Evolutionary conservation across 23 tunicate genomes (phyloP).

Genomic region (Trididemnum clinides): DNA sequence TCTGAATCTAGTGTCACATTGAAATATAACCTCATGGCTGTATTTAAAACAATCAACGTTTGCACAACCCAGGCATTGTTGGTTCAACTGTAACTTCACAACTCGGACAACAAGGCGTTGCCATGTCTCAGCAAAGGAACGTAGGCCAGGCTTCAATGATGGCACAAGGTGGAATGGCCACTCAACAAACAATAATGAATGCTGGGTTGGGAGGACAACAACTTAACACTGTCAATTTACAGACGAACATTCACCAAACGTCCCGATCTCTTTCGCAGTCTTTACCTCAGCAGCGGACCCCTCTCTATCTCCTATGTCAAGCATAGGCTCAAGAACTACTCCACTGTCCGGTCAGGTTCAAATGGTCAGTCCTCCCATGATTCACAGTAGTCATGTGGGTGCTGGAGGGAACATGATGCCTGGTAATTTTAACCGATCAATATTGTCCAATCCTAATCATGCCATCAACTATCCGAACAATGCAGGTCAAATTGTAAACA

Average conservation of each 20-base stretch:
- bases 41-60: constrained; percentile 3
- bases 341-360: constrained; percentile 35
- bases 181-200: neutral
- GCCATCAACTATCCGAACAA: constrained; percentile 25
- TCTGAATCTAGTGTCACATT: neutral
- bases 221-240: constrained; percentile 30
- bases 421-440: constrained; percentile 33
- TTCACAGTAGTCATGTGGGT: constrained; percentile 15
- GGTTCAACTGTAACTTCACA: constrained; percentile 29
- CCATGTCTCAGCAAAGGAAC: constrained; percentile 33
- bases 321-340: constrained; percentile 43
- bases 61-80: constrained; percentile 36
- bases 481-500: constrained; percentile 5
- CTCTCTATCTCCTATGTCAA: constrained; percentile 67
- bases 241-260: constrained; percentile 22
- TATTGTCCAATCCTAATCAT: constrained; percentile 7
- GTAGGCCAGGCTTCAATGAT: constrained; percentile 45
- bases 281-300: constrained; percentile 42
- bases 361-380: constrained; percentile 33
- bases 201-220: constrained; percentile 49
- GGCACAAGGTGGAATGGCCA: constrained; percentile 43
- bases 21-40: neutral
- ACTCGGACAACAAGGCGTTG: constrained; percentile 37
- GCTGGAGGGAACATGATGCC: constrained; percentile 5
- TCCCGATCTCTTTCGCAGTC: constrained; percentile 62